phyloP scores from a whole-genome alignment of 2,888 invertebrate genomes.

The Craniophora ligustri region DNA sequence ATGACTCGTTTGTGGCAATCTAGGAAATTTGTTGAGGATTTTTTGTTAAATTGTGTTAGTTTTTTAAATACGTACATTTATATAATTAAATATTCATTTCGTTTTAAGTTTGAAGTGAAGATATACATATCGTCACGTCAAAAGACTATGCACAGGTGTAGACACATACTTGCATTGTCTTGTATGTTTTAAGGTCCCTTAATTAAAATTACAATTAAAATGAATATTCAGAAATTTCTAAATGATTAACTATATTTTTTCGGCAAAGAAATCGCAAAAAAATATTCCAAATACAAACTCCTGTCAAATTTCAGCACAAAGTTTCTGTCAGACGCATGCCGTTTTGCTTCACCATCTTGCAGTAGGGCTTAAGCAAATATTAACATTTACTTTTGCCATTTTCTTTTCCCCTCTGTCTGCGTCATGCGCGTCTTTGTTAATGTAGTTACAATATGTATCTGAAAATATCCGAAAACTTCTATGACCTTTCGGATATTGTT shows the following conservation, averaged over 20 bases:
- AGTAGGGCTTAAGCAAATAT: slow-evolving; percentile 69
- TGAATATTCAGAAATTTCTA: no score
- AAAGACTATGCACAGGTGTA: no score
- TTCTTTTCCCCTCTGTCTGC: slow-evolving; percentile 53
- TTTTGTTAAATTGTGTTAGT: no score
- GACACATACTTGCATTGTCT: no score
- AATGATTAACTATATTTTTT: no score
- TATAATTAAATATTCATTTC: no score
- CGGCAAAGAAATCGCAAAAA: neutral
- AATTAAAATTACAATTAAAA: no score
- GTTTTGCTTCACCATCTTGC: slow-evolving; percentile 52
- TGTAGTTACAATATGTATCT: neutral
- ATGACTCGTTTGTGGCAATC: slow-evolving; percentile 6
- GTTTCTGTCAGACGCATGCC: slow-evolving; percentile 54
- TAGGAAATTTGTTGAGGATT: neutral
- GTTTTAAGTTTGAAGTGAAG: no score
- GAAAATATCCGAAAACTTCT: slow-evolving; percentile 24
- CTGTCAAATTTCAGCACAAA: slow-evolving; percentile 24
- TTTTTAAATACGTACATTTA: no score
- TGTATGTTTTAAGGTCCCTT: no score
- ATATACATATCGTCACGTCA: no score
- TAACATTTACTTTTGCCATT: slow-evolving; percentile 68
- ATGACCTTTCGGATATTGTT: neutral
- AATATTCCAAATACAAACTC: neutral
- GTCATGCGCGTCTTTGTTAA: slow-evolving; percentile 29